Conservation (phyloP, 2,888 invertebrate species). For the Xylocampa areola region DNA sequence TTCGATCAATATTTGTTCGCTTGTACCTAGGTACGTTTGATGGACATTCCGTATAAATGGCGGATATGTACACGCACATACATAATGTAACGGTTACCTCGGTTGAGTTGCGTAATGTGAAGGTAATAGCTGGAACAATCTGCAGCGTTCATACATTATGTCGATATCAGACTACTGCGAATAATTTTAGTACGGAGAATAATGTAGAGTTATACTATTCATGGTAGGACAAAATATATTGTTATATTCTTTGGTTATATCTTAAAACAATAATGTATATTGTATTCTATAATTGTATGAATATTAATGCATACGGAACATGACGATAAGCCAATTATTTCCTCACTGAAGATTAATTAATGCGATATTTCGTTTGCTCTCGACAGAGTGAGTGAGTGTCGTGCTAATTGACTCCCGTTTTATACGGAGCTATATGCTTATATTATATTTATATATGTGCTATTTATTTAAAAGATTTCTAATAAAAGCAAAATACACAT, state of each 20-base stretch:
- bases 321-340: constrained; percentile 39
- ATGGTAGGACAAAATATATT: no score
- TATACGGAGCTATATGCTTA: constrained; percentile 1
- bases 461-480: constrained; percentile 6
- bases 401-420: constrained; percentile 30
- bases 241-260: background rate
- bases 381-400: constrained; percentile 35
- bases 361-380: constrained; percentile 38
- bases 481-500: constrained; percentile 13
- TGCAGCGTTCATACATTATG: background rate
- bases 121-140: constrained; percentile 23
- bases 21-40: constrained; percentile 21
- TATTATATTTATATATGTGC: constrained; percentile 24
- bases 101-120: constrained; percentile 24
- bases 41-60: constrained; percentile 18
- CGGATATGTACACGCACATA: constrained; percentile 14
- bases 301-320: constrained; percentile 5
- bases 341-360: constrained; percentile 44
- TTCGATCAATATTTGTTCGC: constrained; percentile 44
- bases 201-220: background rate
- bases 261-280: constrained; percentile 9
- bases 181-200: background rate
- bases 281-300: constrained; percentile 21
- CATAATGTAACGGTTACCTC: constrained; percentile 13
- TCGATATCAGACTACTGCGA: background rate